Base-by-base conservation (phyloP, 2,797 vertebrate genomes). In the Gymnocypris eckloni region DNA sequence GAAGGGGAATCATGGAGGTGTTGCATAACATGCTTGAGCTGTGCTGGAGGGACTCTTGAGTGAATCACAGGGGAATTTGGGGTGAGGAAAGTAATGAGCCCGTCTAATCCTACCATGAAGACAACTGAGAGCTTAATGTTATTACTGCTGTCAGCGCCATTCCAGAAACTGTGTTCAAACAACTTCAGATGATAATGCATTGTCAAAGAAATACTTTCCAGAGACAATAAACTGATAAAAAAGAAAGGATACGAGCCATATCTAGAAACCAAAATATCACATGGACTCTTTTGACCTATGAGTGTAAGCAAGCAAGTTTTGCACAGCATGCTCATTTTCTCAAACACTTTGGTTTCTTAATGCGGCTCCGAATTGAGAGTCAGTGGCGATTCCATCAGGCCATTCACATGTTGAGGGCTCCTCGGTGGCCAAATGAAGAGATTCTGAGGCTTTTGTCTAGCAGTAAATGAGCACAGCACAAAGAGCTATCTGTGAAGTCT, bases 401-500 rank as follows among this genome's bases (percentile, higher is more conserved):
- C 92, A 92, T 94, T 94, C 91, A 91, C 89, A 93, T 91, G 93
- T 93, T 92, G 92, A 92, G 91, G 92, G 93, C 91, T 92, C 91
- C 88, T 94, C 95, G 92, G 92, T 94, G 95, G 94, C 56, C 78
- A 48, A 66, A 73, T 85, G 16, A 85, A 94, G 94, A 90, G 92
- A 93, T 94, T 95, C 95, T 95, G 93, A 96, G 95, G 95, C 95
- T 95, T 97, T 97, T 96, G 96, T 97, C 94, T 94, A 94, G 95
- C 93, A 93, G 89, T 91, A 92, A 95, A 95, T 91, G 92, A 94
- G 91, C 90, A 28, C 90, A 91, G 95, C 92, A 99, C 97, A 99
- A 98, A 97, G 97, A 94, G 87, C 92, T 16, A 89, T 96, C 97
- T 98, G 97, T 98, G 96, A 93, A 94, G 96, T 93, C 93, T 95